Conservation (phyloP, 2,113 vertebrate genomes). For the Pseudorhombus dupliciocellatus region DNA sequence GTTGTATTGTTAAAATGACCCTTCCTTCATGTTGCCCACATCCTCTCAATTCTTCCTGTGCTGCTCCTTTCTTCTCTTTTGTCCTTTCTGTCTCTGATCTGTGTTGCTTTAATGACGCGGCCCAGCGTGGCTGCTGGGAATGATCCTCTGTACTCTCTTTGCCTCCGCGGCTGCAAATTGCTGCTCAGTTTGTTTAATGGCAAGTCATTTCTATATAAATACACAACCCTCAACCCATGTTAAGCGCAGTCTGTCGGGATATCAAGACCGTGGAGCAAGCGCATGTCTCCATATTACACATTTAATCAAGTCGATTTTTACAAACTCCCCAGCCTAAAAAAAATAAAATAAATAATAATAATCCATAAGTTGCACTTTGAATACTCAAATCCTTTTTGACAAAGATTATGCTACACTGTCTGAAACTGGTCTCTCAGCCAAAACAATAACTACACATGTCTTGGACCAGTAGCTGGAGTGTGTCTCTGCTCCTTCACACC, state of each 20-base stretch:
- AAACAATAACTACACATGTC: too few relatives aligned
- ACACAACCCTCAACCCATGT: not conserved
- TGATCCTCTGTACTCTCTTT: slow-evolving; percentile 1
- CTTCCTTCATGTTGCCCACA: slow-evolving; percentile 37
- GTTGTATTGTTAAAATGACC: slow-evolving; percentile 60
- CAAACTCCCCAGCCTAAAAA: too few relatives aligned
- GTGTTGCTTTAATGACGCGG: slow-evolving; percentile 42
- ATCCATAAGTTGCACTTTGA: too few relatives aligned
- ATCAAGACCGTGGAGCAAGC: not conserved
- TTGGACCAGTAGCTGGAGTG: too few relatives aligned
- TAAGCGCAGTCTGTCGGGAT: not conserved
- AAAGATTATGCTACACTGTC: too few relatives aligned
- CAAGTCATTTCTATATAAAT: not conserved
- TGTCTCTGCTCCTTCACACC: too few relatives aligned
- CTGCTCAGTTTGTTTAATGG: not conserved
- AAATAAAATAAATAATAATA: too few relatives aligned
- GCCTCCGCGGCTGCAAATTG: slow-evolving; percentile 7
- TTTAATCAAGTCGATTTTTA: not conserved
- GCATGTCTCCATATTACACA: not conserved
- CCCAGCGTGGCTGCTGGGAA: slow-evolving; percentile 28
- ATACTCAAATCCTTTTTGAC: too few relatives aligned
- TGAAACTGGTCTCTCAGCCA: too few relatives aligned
- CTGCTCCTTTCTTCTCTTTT: slow-evolving; percentile 54
- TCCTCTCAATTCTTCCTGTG: slow-evolving; percentile 58
- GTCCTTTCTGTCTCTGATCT: slow-evolving; percentile 61